Percentiles rank a stretch among this genome's conserved stretches.
Evolutionary conservation across 2,888 invertebrate species (phyloP).

Genomic region (Hirtodrosophila cameraria): DNA sequence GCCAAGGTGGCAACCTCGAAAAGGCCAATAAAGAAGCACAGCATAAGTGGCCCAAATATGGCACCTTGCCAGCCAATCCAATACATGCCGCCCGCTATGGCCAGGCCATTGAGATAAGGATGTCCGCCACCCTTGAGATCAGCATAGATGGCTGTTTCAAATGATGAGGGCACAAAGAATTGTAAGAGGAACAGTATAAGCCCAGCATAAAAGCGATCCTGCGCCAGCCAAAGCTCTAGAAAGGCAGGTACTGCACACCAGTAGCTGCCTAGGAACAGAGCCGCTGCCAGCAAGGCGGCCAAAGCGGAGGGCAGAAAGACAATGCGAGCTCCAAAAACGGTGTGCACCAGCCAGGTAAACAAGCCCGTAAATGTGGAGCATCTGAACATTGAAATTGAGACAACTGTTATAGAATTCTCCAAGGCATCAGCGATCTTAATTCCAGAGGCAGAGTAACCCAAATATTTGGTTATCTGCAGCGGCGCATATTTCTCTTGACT

Average conservation of each 20-base stretch:
- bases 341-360: slow-evolving; percentile 99
- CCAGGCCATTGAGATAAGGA: slow-evolving; percentile 97
- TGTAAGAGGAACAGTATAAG: slow-evolving; percentile 92
- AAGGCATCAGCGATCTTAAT: slow-evolving; percentile 91
- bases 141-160: slow-evolving; percentile 97
- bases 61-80: slow-evolving; percentile 98
- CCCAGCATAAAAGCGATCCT: slow-evolving; percentile 93
- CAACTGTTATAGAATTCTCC: slow-evolving; percentile 95
- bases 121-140: slow-evolving; percentile 98
- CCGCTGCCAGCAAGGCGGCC: slow-evolving; percentile 96
- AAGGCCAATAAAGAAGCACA: slow-evolving; percentile 97
- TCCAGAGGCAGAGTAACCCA: slow-evolving; percentile 90
- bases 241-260: slow-evolving; percentile 97
- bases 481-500: slow-evolving; percentile 96
- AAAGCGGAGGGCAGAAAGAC: slow-evolving; percentile 95
- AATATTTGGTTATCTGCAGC: slow-evolving; percentile 92
- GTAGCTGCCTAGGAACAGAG: slow-evolving; percentile 98
- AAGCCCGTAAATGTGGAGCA: slow-evolving; percentile 98
- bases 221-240: slow-evolving; percentile 96
- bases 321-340: slow-evolving; percentile 96
- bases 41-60: slow-evolving; percentile 96
- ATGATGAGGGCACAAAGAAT: slow-evolving; percentile 93
- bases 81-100: slow-evolving; percentile 99
- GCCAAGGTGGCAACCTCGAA: slow-evolving; percentile 92
- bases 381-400: slow-evolving; percentile 97